phyloP scores from a whole-genome alignment of 2,113 vertebrate genomes.

The Tachuris rubrigastra region DNA sequence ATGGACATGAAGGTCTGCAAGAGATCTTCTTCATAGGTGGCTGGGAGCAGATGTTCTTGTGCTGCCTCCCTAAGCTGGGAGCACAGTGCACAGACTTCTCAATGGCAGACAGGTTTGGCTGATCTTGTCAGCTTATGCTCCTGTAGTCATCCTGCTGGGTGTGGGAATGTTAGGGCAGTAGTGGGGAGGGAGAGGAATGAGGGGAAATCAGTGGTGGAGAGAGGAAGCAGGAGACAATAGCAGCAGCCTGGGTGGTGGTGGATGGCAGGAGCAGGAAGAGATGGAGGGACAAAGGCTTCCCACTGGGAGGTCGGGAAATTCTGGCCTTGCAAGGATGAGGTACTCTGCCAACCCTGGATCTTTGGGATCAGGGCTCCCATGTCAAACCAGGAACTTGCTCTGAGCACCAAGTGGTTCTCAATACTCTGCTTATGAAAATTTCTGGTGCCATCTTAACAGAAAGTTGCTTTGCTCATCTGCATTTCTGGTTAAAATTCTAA shows the following conservation, averaged over 20 bases:
- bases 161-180: neutral
- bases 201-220: neutral
- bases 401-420: neutral
- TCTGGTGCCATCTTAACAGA: constrained; percentile 4
- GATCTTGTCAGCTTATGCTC: neutral
- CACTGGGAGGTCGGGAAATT: neutral
- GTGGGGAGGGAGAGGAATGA: neutral
- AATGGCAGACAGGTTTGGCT: neutral
- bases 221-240: neutral
- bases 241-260: neutral
- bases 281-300: neutral
- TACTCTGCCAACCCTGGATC: fast-evolving
- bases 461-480: neutral
- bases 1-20: neutral
- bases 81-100: neutral
- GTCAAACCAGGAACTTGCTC: neutral
- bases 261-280: neutral
- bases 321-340: neutral
- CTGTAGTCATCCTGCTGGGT: neutral
- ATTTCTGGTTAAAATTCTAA: constrained; percentile 42
- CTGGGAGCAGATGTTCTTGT: neutral
- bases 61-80: neutral
- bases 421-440: neutral
- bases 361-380: neutral
- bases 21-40: neutral